Conservation (phyloP, 2,113 vertebrate species). For the Suricata suricatta region DNA sequence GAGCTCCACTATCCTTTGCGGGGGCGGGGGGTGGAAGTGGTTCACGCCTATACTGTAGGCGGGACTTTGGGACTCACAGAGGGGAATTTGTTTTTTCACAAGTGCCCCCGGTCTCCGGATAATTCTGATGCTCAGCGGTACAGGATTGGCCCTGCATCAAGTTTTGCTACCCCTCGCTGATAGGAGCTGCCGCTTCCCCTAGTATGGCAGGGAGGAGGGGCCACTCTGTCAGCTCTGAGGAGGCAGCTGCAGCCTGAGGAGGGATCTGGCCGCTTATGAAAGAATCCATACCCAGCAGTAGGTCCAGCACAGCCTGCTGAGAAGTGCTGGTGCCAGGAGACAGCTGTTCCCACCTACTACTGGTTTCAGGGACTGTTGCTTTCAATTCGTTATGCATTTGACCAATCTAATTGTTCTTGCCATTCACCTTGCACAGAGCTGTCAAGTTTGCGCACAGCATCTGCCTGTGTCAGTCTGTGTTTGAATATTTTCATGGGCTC, state of each 20-base stretch:
- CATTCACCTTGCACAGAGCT: neutral
- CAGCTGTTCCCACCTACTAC: neutral
- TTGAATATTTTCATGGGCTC: neutral
- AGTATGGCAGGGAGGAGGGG: too few relatives aligned
- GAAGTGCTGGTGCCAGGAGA: neutral
- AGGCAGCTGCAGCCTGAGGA: neutral
- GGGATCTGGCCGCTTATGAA: neutral
- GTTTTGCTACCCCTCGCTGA: too few relatives aligned
- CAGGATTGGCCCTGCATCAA: neutral
- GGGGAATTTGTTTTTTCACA: neutral
- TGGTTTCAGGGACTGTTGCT: neutral
- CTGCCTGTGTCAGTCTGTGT: neutral
- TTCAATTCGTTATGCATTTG: neutral
- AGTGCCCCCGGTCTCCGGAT: neutral
- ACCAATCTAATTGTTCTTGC: neutral
- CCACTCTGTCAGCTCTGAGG: neutral
- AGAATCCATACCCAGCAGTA: neutral
- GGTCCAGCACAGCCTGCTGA: neutral
- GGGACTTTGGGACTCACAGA: neutral
- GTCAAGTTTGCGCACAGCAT: neutral
- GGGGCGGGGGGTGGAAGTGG: neutral
- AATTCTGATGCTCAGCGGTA: neutral
- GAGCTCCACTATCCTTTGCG: neutral
- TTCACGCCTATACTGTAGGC: neutral
- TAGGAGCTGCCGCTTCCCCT: neutral